These are phyloP conservation scores for Ostrea denselamellosa DNA, from an alignment of 1,140 invertebrate species.

Conservation along the genomic window DNA sequence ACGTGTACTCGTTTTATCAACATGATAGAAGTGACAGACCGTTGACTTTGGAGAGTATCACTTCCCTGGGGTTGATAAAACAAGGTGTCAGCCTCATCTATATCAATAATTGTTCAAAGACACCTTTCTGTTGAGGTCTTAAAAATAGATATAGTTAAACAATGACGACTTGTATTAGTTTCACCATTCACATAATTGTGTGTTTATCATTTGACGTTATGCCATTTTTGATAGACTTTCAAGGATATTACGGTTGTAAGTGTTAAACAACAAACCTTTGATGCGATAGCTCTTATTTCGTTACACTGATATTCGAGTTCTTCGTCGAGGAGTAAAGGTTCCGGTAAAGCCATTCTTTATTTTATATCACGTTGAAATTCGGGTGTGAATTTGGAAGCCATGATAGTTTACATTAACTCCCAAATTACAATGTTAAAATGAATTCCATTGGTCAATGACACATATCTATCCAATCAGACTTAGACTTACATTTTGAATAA, in stretches of 20 bases:
- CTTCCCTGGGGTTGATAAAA: too few relatives aligned
- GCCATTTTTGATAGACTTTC: too few relatives aligned
- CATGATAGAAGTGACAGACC: too few relatives aligned
- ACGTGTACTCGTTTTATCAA: too few relatives aligned
- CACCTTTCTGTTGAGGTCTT: too few relatives aligned
- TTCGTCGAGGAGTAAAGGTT: conserved; percentile 43
- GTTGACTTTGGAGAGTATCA: too few relatives aligned
- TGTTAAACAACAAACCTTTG: conserved; percentile 55
- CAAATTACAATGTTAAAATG: neutral
- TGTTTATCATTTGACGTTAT: too few relatives aligned
- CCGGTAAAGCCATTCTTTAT: conserved; percentile 40
- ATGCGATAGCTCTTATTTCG: conserved; percentile 57
- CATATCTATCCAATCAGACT: neutral
- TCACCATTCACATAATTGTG: too few relatives aligned
- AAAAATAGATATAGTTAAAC: too few relatives aligned
- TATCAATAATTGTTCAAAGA: too few relatives aligned
- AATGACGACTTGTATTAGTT: too few relatives aligned
- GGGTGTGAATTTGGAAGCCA: neutral
- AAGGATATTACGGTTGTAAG: neutral
- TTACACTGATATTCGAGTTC: conserved; percentile 56
- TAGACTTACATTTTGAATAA: neutral
- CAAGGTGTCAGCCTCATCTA: too few relatives aligned
- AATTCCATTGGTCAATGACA: neutral
- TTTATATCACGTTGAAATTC: conserved; percentile 14
- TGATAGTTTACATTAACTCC: conserved; percentile 35